Evolutionary conservation across 2,797 vertebrate genomes (phyloP), one percentile per base, ranked within the genome.

Genomic region (Sarcoramphus papa): DNA sequence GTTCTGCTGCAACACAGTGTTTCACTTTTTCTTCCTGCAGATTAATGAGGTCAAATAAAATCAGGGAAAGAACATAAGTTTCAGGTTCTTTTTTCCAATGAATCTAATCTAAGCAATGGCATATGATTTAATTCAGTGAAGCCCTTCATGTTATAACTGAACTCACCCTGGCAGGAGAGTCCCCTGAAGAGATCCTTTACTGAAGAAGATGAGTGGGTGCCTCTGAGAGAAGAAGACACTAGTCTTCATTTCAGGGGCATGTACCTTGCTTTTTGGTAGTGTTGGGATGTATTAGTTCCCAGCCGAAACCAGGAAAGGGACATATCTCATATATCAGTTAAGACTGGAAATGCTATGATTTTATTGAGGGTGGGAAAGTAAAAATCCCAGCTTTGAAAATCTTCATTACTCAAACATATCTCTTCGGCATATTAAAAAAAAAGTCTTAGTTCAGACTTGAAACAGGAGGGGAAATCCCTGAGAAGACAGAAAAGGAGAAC

Each of bases 401-500:
- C 19, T 67, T 91, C 23, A 27, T 77, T 72, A 89, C 33, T 88
- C 33, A 94, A 89, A 77, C 3, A 30, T 69, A 54, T 59, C 15
- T 88, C 64, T 72, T 43, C 33, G 45, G 33, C 43, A 47, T 57
- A 64, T 56, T 54, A 12, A 92, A 90, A 54, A 37, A 23, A 48
- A 54, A 9, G 2, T 37, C 41, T 57, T 21, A 27, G 59, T 85
- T 88, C 84, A 83, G 25, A n/a, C 48, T 89, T 95, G 72, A 92
- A 91, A 82, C 27, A 76, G 25, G 22, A 89, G 90, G 90, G 88
- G 45, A 96, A 93, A 77, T 41, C 90, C 90, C 93, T 93, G 63
- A 88, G 45, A 77, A 93, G 59, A 69, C 33, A 91, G 72, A 93
- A 94, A 95, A 95, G 57, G 54, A 87, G 96, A 97, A 96, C 72